phyloP scores from a whole-genome alignment of 2,797 vertebrate species.

The Rhabdomys pumilio region DNA sequence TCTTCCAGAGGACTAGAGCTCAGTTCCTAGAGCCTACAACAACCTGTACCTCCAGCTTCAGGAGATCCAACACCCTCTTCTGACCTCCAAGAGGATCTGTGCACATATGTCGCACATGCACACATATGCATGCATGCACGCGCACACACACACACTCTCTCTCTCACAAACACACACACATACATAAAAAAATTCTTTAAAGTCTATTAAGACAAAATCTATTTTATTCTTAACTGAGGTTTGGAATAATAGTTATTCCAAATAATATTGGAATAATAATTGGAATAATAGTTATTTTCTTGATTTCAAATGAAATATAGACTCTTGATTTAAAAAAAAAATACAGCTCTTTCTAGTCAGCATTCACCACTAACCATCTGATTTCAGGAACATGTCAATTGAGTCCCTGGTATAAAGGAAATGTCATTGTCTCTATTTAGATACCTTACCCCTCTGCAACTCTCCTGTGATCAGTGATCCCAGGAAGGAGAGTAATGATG shows the following conservation, averaged over 20 bases:
- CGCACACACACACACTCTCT: background rate
- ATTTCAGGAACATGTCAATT: background rate
- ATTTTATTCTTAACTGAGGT: no score
- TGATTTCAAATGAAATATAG: conserved; percentile 30
- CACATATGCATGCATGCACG: background rate
- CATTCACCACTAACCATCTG: background rate
- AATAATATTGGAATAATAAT: background rate
- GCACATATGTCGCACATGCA: background rate
- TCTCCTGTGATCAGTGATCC: background rate
- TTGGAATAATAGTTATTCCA: no score
- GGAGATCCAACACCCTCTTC: background rate
- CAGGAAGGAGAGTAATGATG: background rate
- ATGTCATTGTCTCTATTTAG: background rate
- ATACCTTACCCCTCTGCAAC: background rate
- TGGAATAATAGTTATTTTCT: conserved; percentile 24
- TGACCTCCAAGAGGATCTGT: background rate
- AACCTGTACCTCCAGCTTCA: background rate
- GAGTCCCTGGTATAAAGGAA: background rate
- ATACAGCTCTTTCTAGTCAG: background rate
- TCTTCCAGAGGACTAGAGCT: background rate
- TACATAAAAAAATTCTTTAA: no score
- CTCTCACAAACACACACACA: no score
- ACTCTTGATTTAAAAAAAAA: background rate
- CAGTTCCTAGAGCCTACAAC: background rate
- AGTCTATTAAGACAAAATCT: no score